Conservation (phyloP, 2,113 vertebrate species). For the Aythya baeri region DNA sequence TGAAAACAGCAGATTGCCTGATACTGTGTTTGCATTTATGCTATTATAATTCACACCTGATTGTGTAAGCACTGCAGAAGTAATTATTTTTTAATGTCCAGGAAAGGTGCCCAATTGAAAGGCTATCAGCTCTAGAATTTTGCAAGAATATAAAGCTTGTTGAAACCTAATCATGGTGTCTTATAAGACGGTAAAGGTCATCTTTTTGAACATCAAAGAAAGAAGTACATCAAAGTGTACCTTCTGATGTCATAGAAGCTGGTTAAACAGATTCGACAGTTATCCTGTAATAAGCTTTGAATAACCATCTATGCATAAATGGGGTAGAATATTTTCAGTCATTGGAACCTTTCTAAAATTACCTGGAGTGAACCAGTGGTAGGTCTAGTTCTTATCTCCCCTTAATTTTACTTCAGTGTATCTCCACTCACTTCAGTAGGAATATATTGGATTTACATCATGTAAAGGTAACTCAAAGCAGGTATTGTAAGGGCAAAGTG, state of each 20-base stretch:
- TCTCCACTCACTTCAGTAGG: background rate
- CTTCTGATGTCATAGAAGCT: background rate
- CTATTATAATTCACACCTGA: background rate
- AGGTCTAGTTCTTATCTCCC: background rate
- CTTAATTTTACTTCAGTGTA: background rate
- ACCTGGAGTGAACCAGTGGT: background rate
- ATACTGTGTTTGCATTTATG: background rate
- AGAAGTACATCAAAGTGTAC: conserved; percentile 40
- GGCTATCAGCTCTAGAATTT: background rate
- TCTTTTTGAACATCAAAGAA: conserved; percentile 47
- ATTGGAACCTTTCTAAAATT: conserved; percentile 20
- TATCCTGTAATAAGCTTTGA: conserved; percentile 47
- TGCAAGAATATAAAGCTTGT: background rate
- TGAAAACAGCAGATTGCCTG: background rate
- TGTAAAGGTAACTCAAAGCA: background rate
- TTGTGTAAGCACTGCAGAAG: background rate
- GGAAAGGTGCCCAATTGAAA: background rate
- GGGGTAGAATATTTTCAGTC: conserved; percentile 27
- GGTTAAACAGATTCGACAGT: conserved; percentile 54
- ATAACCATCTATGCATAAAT: conserved; percentile 26
- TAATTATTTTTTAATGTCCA: background rate
- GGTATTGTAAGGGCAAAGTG: background rate
- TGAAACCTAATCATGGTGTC: background rate
- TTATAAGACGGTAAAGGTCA: conserved; percentile 21
- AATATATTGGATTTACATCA: background rate